Evolutionary conservation across 2,797 vertebrate species (phyloP).

Genomic region (Carcharodon carcharias): DNA sequence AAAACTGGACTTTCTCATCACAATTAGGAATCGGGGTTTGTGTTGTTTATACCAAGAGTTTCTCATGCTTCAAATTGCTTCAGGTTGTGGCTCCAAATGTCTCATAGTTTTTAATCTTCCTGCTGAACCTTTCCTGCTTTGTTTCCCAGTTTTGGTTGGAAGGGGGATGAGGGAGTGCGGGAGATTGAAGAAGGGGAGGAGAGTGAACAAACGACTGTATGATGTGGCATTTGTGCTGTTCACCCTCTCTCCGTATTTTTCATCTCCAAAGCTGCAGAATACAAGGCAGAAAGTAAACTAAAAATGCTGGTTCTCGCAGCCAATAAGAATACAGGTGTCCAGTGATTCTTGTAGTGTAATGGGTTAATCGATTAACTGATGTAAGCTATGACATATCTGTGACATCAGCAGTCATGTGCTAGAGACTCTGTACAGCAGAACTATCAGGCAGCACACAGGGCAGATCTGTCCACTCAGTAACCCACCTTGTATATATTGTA

Average conservation of each 20-base stretch:
- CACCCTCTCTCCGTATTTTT: neutral
- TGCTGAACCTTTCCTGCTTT: neutral
- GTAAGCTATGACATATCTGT: too few relatives aligned
- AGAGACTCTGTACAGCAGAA: too few relatives aligned
- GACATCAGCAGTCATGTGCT: too few relatives aligned
- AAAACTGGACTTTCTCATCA: neutral
- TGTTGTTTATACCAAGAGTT: neutral
- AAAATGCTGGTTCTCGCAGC: neutral
- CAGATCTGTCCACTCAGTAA: too few relatives aligned
- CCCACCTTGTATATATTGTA: too few relatives aligned
- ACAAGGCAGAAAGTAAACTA: neutral
- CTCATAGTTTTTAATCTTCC: neutral
- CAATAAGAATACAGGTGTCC: neutral
- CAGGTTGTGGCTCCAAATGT: neutral
- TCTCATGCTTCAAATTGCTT: neutral
- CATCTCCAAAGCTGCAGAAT: neutral
- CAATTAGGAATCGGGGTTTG: neutral
- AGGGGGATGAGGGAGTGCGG: neutral
- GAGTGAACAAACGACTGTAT: neutral
- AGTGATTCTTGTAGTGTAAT: neutral
- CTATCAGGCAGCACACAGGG: too few relatives aligned
- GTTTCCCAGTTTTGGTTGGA: neutral
- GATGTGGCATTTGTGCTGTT: neutral
- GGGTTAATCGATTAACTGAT: too few relatives aligned
- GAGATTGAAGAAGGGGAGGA: neutral